phyloP scores from a whole-genome alignment of 2,888 invertebrate genomes.

The Liodrosophila aerea region DNA sequence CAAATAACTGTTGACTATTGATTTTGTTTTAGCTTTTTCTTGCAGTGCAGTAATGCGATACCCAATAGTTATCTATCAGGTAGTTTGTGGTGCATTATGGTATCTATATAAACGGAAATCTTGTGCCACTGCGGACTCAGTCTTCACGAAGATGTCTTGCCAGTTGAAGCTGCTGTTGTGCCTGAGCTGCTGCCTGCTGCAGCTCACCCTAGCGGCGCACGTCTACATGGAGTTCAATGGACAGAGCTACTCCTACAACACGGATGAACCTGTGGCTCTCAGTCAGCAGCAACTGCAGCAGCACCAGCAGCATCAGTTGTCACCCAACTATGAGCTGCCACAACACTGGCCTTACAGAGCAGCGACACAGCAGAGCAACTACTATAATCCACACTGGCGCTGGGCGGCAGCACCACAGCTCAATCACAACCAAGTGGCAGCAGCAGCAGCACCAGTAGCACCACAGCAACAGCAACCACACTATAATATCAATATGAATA shows the following conservation, averaged over 20 bases:
- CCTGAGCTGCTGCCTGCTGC: slow-evolving; percentile 1
- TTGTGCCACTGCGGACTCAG: slow-evolving; percentile 15
- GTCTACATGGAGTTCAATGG: slow-evolving; percentile 81
- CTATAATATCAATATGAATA: slow-evolving; percentile 70
- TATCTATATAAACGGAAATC: slow-evolving; percentile 7
- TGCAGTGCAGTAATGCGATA: slow-evolving; percentile 26
- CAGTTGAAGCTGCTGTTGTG: slow-evolving; percentile 20
- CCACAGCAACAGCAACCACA: slow-evolving; percentile 29
- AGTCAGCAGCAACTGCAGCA: slow-evolving; percentile 24
- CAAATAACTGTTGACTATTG: no score
- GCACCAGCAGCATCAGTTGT: neutral
- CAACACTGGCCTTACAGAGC: slow-evolving; percentile 7
- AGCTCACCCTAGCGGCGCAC: slow-evolving; percentile 65
- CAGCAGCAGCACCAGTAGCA: slow-evolving; percentile 29
- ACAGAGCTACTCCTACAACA: slow-evolving; percentile 80
- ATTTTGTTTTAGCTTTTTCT: no score
- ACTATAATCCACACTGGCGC: slow-evolving; percentile 52
- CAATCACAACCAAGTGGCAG: neutral
- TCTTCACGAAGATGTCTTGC: slow-evolving; percentile 27
- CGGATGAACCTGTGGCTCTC: slow-evolving; percentile 66
- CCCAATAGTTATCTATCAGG: slow-evolving; percentile 1
- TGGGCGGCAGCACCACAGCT: slow-evolving; percentile 34
- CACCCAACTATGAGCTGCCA: slow-evolving; percentile 49
- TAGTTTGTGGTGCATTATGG: slow-evolving; percentile 13
- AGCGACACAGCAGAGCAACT: slow-evolving; percentile 15